phyloP scores from a whole-genome alignment of 2,888 invertebrate genomes.

The Sthenelais limicola region DNA sequence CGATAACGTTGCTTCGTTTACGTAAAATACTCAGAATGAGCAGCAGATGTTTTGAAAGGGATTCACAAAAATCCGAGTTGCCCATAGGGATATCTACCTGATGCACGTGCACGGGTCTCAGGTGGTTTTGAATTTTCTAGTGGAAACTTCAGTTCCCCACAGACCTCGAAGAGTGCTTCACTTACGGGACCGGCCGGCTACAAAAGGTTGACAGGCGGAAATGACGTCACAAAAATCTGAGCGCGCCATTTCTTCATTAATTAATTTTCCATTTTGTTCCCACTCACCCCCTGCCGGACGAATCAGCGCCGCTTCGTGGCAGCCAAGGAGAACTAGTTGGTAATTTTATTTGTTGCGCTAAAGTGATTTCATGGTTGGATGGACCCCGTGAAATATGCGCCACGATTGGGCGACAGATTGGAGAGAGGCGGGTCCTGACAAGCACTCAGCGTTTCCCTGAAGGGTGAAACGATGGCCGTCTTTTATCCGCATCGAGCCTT shows the following conservation, averaged over 20 bases:
- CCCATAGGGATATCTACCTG: too few relatives aligned
- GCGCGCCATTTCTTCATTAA: slow-evolving; percentile 21
- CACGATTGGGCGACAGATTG: slow-evolving; percentile 8
- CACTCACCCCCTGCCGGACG: background rate
- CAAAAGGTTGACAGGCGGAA: slow-evolving; percentile 10
- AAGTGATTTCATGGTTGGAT: slow-evolving; percentile 20
- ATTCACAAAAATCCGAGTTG: too few relatives aligned
- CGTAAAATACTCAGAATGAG: too few relatives aligned
- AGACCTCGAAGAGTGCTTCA: too few relatives aligned
- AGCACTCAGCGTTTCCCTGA: too few relatives aligned
- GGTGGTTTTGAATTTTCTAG: too few relatives aligned
- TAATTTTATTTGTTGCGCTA: slow-evolving; percentile 30
- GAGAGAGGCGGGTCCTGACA: slow-evolving; percentile 6
- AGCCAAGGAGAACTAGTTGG: background rate
- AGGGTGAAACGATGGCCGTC: too few relatives aligned
- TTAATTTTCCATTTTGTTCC: slow-evolving; percentile 16
- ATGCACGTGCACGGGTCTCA: too few relatives aligned
- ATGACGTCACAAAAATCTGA: slow-evolving; percentile 17
- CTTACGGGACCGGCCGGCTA: background rate
- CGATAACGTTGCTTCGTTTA: too few relatives aligned
- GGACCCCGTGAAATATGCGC: slow-evolving; percentile 22
- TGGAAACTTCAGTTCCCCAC: too few relatives aligned
- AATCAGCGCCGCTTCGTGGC: background rate
- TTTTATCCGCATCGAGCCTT: too few relatives aligned
- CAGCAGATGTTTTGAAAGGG: too few relatives aligned